These are phyloP conservation scores for Ispidina picta DNA, from an alignment of 2,797 vertebrate species.

Conservation along the genomic window DNA sequence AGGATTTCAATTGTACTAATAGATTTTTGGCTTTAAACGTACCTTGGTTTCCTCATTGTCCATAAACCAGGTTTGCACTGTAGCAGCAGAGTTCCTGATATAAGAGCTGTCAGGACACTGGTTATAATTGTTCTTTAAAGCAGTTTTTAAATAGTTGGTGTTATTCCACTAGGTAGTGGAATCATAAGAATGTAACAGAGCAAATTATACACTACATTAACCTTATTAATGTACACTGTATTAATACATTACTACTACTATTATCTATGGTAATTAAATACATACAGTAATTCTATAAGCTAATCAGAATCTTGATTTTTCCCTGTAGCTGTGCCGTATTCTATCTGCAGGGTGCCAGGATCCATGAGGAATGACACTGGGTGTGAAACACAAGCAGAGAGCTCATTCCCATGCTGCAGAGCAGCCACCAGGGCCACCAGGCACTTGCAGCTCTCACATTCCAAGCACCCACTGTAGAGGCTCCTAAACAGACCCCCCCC, in stretches of 20 bases:
- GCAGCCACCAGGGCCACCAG: neutral
- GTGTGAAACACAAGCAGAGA: neutral
- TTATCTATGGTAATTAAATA: neutral
- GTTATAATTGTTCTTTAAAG: neutral
- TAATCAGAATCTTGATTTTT: neutral
- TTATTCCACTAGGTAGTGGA: neutral
- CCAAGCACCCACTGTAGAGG: neutral
- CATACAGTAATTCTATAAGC: neutral
- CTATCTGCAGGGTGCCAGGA: neutral
- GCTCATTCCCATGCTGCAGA: accelerated
- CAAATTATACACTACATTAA: neutral
- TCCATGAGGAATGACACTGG: neutral
- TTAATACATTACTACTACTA: too few relatives aligned
- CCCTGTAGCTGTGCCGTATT: neutral
- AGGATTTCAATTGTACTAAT: neutral
- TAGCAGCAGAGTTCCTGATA: neutral
- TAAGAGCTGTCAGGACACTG: neutral
- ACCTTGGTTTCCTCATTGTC: neutral
- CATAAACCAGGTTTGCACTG: neutral
- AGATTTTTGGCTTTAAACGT: neutral
- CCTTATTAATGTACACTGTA: too few relatives aligned
- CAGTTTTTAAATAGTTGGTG: neutral
- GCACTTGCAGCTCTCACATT: too few relatives aligned
- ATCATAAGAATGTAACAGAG: neutral
- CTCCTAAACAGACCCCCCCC: neutral